Conservation (phyloP, 2,113 vertebrate species). For the Casuarius casuarius region DNA sequence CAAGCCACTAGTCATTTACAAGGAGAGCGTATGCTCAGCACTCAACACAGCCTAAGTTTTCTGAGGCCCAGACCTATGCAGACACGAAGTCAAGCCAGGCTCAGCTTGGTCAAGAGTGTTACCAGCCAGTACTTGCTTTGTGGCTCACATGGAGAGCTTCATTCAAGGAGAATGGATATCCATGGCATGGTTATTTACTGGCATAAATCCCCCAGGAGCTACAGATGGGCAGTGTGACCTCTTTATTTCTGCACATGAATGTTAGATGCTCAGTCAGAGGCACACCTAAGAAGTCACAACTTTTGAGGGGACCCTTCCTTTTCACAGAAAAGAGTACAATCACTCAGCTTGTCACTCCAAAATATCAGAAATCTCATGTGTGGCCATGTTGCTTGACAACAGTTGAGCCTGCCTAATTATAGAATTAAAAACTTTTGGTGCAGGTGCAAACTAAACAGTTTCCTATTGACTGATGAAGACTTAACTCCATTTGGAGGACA, state of each 20-base stretch:
- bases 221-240: accelerated
- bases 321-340: background rate
- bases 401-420: background rate
- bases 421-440: background rate
- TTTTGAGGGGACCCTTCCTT: background rate
- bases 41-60: background rate
- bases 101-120: background rate
- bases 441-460: background rate
- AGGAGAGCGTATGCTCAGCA: background rate
- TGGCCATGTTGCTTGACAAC: background rate
- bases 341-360: background rate
- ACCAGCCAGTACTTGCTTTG: background rate
- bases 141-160: background rate
- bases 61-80: background rate
- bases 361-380: background rate
- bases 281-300: background rate
- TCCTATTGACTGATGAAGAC: background rate
- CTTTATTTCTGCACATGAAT: background rate
- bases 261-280: accelerated
- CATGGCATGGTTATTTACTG: background rate
- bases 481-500: background rate
- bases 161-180: background rate
- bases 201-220: background rate
- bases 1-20: background rate
- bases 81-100: background rate